Conservation (phyloP, 1,140 invertebrate species). For the Sminthurides bifidus region DNA sequence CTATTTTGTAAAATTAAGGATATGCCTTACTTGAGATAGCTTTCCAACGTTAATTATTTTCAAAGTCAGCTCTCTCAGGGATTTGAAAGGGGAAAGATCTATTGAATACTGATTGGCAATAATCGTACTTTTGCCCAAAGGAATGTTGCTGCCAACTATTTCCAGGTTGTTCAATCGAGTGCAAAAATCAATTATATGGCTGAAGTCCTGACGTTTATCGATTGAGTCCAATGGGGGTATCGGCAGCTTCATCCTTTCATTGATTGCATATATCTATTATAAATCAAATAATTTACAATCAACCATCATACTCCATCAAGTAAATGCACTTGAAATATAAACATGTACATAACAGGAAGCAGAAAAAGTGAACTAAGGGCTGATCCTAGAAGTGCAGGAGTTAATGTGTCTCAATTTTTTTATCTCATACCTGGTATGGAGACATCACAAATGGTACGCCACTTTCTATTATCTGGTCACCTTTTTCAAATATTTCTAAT, state of each 20-base stretch:
- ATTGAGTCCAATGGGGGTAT: conserved; percentile 59
- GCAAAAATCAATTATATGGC: conserved; percentile 79
- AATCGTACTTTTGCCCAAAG: conserved; percentile 65
- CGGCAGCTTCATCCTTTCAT: conserved; percentile 69
- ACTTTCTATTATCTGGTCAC: conserved; percentile 48
- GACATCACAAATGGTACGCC: conserved; percentile 52
- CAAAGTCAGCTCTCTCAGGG: conserved; percentile 39
- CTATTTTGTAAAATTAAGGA: background rate
- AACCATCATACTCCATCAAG: too few relatives aligned
- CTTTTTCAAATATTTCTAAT: conserved; percentile 53
- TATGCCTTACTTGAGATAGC: conserved; percentile 18
- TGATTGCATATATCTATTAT: conserved; percentile 73
- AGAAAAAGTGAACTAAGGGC: conserved; percentile 30
- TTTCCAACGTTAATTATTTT: conserved; percentile 26
- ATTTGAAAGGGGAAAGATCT: conserved; percentile 69
- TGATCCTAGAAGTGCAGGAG: too few relatives aligned
- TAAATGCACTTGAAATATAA: too few relatives aligned
- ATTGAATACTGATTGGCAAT: conserved; percentile 62
- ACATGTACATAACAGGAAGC: too few relatives aligned
- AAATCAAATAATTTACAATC: conserved; percentile 17
- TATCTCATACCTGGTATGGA: conserved; percentile 67
- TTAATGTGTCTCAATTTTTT: too few relatives aligned
- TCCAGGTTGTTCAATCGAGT: conserved; percentile 54
- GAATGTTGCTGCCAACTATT: conserved; percentile 53
- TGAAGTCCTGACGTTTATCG: conserved; percentile 63